Percentiles rank a stretch among this genome's conserved stretches.
These are phyloP conservation scores for Nomada flava DNA, from an alignment of 2,888 invertebrate species.

Conservation along the genomic window DNA sequence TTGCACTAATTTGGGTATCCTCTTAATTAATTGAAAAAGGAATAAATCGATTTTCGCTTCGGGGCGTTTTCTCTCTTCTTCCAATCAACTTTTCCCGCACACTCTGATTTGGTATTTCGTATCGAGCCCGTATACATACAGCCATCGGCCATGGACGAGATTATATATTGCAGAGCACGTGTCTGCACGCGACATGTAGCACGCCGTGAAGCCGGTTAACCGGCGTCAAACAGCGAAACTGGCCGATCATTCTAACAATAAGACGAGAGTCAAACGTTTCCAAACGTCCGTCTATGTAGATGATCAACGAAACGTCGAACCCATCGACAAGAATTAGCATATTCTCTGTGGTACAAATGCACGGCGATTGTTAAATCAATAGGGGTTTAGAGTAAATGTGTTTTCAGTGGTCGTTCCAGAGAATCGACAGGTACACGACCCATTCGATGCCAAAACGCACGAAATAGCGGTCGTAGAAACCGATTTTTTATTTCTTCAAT, in stretches of 20 bases:
- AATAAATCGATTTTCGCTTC: slow-evolving; percentile 52
- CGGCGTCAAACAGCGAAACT: slow-evolving; percentile 42
- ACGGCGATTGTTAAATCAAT: no score
- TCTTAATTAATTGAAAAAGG: slow-evolving; percentile 47
- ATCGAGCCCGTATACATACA: slow-evolving; percentile 50
- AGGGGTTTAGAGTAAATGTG: no score
- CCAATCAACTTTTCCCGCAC: slow-evolving; percentile 47
- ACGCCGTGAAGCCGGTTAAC: slow-evolving; percentile 50
- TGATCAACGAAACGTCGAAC: neutral
- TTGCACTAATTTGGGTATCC: slow-evolving; percentile 1
- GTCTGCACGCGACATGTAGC: slow-evolving; percentile 73
- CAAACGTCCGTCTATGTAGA: slow-evolving; percentile 10
- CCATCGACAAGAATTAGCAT: neutral
- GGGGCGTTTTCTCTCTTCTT: slow-evolving; percentile 6
- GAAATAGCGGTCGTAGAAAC: no score
- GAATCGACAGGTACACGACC: no score
- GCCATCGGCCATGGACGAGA: slow-evolving; percentile 67
- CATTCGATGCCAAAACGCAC: no score
- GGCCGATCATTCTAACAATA: neutral
- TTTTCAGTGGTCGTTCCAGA: no score
- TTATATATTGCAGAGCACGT: slow-evolving; percentile 71
- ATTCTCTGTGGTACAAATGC: no score
- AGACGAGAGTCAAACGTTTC: slow-evolving; percentile 24
- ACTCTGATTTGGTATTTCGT: slow-evolving; percentile 12
- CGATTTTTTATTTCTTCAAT: no score